A percentile compares a stretch with the other conserved stretches of the same genome.
phyloP scores from a whole-genome alignment of 1,140 invertebrate genomes.

The Callitettix versicolor region DNA sequence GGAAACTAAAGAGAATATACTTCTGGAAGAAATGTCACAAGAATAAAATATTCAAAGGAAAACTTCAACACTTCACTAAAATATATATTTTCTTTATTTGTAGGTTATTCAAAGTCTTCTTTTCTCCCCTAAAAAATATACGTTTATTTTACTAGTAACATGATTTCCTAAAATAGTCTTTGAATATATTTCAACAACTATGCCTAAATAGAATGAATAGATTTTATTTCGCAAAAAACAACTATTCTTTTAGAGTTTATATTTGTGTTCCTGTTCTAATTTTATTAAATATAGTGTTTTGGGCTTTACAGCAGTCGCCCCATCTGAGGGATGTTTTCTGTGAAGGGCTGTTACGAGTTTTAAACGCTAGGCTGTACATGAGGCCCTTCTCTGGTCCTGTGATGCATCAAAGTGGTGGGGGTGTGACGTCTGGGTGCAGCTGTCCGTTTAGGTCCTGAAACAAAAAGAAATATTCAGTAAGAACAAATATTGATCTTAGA shows the following conservation, averaged over 20 bases:
- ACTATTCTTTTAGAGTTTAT: constrained; percentile 3
- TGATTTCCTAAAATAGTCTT: constrained; percentile 9
- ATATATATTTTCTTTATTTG: constrained; percentile 1
- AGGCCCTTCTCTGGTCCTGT: constrained; percentile 30
- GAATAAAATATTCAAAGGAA: no score
- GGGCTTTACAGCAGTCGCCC: constrained; percentile 71
- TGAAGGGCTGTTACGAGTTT: constrained; percentile 86
- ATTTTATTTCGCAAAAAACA: background rate
- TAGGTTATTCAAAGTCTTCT: constrained; percentile 6
- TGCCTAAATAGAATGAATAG: no score
- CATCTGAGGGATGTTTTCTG: constrained; percentile 89
- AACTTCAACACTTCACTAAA: constrained; percentile 10
- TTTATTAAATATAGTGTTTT: constrained; percentile 9
- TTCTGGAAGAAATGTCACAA: no score
- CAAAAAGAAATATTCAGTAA: no score
- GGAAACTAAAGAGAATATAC: no score
- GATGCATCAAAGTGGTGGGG: constrained; percentile 3
- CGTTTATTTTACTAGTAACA: background rate
- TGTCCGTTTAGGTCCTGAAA: no score
- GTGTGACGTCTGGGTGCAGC: background rate
- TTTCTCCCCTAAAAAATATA: constrained; percentile 18
- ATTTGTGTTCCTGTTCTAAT: constrained; percentile 1
- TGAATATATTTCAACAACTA: constrained; percentile 4
- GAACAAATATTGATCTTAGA: no score
- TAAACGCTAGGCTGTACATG: constrained; percentile 90